Evolutionary conservation across 1,140 invertebrate species (phyloP).

Genomic region (Drosophila athabasca): DNA sequence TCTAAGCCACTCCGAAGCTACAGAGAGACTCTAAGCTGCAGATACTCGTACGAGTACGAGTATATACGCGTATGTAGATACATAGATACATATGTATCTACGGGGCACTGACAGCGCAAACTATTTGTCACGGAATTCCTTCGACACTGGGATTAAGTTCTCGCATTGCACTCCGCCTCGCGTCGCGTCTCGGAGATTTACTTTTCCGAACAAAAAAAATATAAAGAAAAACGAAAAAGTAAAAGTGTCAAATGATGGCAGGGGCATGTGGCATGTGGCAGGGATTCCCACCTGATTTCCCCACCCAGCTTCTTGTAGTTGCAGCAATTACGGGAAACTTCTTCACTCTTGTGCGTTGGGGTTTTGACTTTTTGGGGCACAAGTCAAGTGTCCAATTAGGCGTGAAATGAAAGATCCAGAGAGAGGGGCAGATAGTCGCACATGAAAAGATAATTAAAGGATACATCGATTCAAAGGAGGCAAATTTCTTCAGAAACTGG

Average conservation of each 20-base stretch:
- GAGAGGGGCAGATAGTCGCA: too few species aligned
- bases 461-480: too few species aligned
- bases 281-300: slow-evolving; percentile 8
- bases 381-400: slow-evolving; percentile 1
- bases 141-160: slow-evolving; percentile 69
- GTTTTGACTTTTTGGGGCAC: background rate
- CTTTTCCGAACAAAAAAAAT: slow-evolving; percentile 1
- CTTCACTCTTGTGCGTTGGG: too few species aligned
- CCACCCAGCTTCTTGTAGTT: too few species aligned
- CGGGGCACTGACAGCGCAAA: slow-evolving; percentile 44
- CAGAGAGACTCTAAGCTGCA: too few species aligned
- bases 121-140: slow-evolving; percentile 78
- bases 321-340: background rate
- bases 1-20: too few species aligned
- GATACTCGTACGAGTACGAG: too few species aligned
- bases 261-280: too few species aligned
- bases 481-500: too few species aligned
- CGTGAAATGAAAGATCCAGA: too few species aligned
- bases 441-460: too few species aligned
- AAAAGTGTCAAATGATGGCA: slow-evolving; percentile 34
- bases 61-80: too few species aligned
- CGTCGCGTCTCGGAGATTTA: slow-evolving; percentile 41
- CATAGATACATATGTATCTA: slow-evolving; percentile 25
- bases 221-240: slow-evolving; percentile 1
- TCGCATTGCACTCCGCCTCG: slow-evolving; percentile 11